Evolutionary conservation across 2,888 invertebrate genomes (phyloP), one percentile per base, ranked within the genome.

Genomic region (Folsomia candida): DNA sequence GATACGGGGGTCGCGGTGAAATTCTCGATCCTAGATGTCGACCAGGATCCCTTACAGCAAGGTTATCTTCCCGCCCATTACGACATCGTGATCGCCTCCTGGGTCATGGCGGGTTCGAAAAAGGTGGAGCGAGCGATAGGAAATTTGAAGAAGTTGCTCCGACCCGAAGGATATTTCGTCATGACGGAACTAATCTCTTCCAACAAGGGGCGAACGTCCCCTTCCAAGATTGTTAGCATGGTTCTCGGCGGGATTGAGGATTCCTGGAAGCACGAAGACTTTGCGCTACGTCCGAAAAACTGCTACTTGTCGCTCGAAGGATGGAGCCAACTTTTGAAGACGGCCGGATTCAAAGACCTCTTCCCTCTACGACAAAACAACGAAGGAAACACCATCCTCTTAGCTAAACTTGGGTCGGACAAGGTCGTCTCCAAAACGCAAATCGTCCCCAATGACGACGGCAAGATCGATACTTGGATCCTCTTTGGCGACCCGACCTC

Each of bases 31-130:
- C 69, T 74, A 9, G 70, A 74, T 57, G 67, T 74, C 18, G 74
- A 74, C 24, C 69, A 74, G 24, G 71, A 74, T 61, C 71, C 74
- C 14, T 61, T 69, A 60, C 25, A 27, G 9, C 73, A 73, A 51
- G 73, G 73, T 11, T 68, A 71, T n/a, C 24, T 51, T 1, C 68
- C 70, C 1, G 37, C 65, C 18, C 65, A 70, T 54, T 73, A 66
- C 27, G 73, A 73, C 26, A 18, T 24, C 2, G 28, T 62, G 2
- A 22, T 68, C 24, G 73, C 68, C 1, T 26, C 67, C 2, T 65
- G 68, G 14, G 69, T 73, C 0, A 28, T 73, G 9, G 70, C 70
- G 20, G 70, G 70, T 0, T 71, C 73, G 2, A 68, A 47, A 25
- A 51, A 68, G 18, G 28, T 73, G 0, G 1, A 1, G 18, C 28